Evolutionary conservation across 2,888 invertebrate species (phyloP).

Genomic region (Phoronis australis): DNA sequence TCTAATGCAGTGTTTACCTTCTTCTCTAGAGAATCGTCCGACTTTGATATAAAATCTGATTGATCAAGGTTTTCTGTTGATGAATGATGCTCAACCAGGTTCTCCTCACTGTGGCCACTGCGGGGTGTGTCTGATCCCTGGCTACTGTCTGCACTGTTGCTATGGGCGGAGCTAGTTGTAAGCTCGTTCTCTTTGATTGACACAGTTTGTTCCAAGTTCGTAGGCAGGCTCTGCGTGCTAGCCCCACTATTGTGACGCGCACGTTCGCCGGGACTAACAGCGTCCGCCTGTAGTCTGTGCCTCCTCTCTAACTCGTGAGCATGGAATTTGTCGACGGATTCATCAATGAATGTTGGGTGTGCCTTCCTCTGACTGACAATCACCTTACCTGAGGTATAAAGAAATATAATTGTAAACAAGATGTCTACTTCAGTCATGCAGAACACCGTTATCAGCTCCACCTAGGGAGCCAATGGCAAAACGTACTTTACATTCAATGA

Average conservation of each 20-base stretch:
- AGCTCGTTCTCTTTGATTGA: conserved; percentile 43
- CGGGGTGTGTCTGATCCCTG: conserved; percentile 9
- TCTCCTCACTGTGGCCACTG: conserved; percentile 6
- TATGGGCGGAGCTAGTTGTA: conserved; percentile 8
- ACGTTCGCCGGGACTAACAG: conserved; percentile 18
- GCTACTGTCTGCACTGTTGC: conserved; percentile 7
- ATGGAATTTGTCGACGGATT: conserved; percentile 78
- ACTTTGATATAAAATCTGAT: too few relatives aligned
- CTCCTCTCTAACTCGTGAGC: conserved; percentile 55
- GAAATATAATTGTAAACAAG: too few relatives aligned
- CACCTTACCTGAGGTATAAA: conserved; percentile 71
- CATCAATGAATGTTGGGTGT: conserved; percentile 83
- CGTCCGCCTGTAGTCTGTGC: conserved; percentile 4
- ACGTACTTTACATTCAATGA: too few relatives aligned
- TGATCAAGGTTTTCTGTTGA: too few relatives aligned
- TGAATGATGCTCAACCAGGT: conserved; percentile 1
- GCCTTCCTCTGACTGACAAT: conserved; percentile 81
- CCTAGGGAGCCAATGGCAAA: too few relatives aligned
- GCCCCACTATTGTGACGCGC: conserved; percentile 44
- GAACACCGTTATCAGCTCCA: too few relatives aligned
- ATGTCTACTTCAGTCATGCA: too few relatives aligned
- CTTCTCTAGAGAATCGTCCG: neutral
- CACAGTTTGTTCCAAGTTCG: conserved; percentile 32
- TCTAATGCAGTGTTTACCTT: neutral
- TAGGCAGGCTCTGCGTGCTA: conserved; percentile 45